Conservation (phyloP, 2,113 vertebrate genomes). For the Hypocryptadius cinnamomeus region DNA sequence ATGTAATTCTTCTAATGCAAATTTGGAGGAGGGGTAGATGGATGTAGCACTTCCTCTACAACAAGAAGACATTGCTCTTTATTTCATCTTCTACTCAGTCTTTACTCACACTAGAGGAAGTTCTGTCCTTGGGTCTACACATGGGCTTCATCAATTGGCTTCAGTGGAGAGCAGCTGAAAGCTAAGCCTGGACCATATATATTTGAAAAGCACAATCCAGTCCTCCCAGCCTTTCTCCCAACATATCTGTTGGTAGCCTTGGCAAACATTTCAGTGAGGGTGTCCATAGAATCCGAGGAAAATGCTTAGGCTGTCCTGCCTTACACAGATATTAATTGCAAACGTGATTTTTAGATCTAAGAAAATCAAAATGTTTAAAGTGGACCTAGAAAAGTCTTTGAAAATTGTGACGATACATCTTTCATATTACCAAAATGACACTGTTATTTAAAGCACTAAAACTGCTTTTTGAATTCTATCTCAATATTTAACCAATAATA, state of each 20-base stretch:
- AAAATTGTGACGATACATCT: slow-evolving; percentile 16
- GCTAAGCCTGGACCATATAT: not conserved
- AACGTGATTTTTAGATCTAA: not conserved
- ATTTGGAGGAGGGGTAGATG: not conserved
- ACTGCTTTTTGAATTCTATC: slow-evolving; percentile 52
- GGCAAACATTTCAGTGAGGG: not conserved
- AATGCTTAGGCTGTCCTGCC: not conserved
- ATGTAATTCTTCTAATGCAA: not conserved
- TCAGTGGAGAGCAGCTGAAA: not conserved
- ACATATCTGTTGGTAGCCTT: not conserved
- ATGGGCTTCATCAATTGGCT: not conserved
- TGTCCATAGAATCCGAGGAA: not conserved
- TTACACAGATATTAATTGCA: not conserved
- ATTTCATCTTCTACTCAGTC: not conserved
- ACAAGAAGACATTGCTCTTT: not conserved
- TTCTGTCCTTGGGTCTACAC: not conserved
- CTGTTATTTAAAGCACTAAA: slow-evolving; percentile 49
- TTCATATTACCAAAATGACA: slow-evolving; percentile 50
- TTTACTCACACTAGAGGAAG: not conserved
- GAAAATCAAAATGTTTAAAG: slow-evolving; percentile 6
- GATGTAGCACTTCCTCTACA: not conserved
- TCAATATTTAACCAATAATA: slow-evolving; percentile 62
- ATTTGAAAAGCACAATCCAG: not conserved
- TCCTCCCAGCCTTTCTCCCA: not conserved
- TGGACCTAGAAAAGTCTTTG: not conserved